Base-by-base conservation (phyloP, 2,113 vertebrate genomes). In the Nymphicus hollandicus region DNA sequence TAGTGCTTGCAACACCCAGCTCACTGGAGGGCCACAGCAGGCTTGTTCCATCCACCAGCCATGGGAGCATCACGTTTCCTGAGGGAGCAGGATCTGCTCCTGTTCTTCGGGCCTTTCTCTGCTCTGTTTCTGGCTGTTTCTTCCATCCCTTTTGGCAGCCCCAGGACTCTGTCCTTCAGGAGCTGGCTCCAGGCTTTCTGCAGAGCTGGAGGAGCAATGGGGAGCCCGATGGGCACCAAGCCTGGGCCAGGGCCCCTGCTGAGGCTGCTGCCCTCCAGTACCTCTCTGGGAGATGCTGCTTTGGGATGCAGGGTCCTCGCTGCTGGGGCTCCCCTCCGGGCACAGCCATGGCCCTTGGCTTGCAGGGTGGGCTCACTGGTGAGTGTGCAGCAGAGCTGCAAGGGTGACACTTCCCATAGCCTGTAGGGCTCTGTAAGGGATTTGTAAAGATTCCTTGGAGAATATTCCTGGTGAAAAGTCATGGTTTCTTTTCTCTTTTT, bases 131-230 rank as follows among this genome's bases (percentile, higher is more conserved):
- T 58, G 41, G 31, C 69, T 1, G 0, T 43, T 43, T 3, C 23
- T 28, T 65, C 11, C 33, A 11, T 33, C 41, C 16, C 23, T 7
- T 6, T 2, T 7, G 33, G 41, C 43, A 44, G 55, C 47, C 28
- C 23, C 1, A 8, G 35, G 55, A 17, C 39, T 4, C 0, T 6
- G 28, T 39, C 66, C 74, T 27, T n/a, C 13, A 2, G 35, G 43
- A 35, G 64, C 64, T 33, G 25, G 50, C n/a, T n/a, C 43, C 28
- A 27, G 52, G 13, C 53, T 63, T 44, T 41, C 22, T 9, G 6
- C 33, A 23, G 22, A 58, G 33, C 20, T 24, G 56, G 56, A 58
- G 22, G n/a, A 58, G n/a, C 22, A 58, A 16, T 58, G 22, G 14
- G 13, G 56, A 35, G 33, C 56, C 33, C 6, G 4, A 15, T 24